phyloP scores from a whole-genome alignment of 1,140 invertebrate species.

The Nephila pilipes region DNA sequence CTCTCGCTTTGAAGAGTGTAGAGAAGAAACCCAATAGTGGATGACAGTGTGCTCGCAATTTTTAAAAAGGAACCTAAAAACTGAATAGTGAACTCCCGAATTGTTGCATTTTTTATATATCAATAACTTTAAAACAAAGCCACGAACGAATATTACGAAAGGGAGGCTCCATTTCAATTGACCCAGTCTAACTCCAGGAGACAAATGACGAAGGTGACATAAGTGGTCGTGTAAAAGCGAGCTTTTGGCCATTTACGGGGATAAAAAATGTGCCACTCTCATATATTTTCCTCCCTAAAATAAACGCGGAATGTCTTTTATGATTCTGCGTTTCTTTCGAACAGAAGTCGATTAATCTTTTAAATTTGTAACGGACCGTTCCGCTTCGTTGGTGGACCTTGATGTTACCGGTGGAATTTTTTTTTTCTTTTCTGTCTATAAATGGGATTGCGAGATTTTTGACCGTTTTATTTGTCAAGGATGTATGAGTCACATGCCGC shows the following conservation, averaged over 20 bases:
- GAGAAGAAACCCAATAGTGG: too few species aligned
- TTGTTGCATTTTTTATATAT: too few species aligned
- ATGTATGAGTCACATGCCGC: constrained; percentile 1
- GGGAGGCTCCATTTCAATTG: not conserved
- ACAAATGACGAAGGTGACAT: constrained; percentile 11
- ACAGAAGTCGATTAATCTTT: not conserved
- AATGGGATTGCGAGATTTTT: not conserved
- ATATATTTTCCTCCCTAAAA: not conserved
- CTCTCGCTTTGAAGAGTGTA: too few species aligned
- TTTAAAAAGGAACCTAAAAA: too few species aligned
- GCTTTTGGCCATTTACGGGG: not conserved
- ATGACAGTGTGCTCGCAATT: too few species aligned
- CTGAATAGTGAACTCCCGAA: too few species aligned
- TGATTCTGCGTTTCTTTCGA: not conserved
- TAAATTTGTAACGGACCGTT: constrained; percentile 38
- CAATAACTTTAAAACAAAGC: too few species aligned
- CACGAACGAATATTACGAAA: too few species aligned
- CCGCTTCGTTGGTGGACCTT: constrained; percentile 20
- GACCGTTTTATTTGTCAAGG: constrained; percentile 41
- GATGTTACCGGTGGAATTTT: not conserved
- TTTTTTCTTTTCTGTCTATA: too few species aligned
- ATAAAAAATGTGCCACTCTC: not conserved
- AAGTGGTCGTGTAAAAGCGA: not conserved
- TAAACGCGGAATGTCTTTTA: not conserved
- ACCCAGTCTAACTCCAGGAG: not conserved